A percentile compares a stretch with the other conserved stretches of the same genome.
phyloP scores from a whole-genome alignment of 2,113 vertebrate species.

The Melozone crissalis region DNA sequence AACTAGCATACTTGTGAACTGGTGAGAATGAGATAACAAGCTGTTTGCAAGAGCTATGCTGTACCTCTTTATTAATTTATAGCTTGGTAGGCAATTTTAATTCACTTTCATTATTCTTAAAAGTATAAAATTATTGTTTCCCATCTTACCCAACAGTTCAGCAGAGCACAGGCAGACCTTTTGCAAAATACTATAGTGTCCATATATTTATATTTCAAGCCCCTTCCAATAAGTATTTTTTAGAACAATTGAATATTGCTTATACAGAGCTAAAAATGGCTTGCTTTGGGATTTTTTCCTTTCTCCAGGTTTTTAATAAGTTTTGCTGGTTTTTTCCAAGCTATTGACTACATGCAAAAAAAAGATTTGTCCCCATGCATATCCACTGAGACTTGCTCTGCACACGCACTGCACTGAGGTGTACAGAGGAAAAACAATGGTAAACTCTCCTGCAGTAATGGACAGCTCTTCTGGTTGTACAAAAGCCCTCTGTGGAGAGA shows the following conservation, averaged over 20 bases:
- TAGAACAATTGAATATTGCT: neutral
- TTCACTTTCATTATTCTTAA: conserved; percentile 38
- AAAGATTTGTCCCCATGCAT: neutral
- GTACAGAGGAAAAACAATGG: neutral
- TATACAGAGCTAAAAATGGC: neutral
- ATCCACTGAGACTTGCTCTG: neutral
- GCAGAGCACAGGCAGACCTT: neutral
- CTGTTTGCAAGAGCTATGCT: conserved; percentile 24
- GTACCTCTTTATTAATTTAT: conserved; percentile 52
- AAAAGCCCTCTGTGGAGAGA: neutral
- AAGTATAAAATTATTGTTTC: neutral
- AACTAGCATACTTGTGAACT: conserved; percentile 6
- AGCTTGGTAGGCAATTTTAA: conserved; percentile 54
- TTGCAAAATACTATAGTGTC: neutral
- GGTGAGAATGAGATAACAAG: conserved; percentile 32
- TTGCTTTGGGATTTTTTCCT: neutral
- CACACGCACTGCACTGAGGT: neutral
- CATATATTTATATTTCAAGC: neutral
- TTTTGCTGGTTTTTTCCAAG: neutral
- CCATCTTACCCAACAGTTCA: neutral
- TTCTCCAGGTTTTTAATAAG: neutral
- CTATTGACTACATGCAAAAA: neutral
- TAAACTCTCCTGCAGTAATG: neutral
- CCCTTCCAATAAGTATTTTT: neutral
- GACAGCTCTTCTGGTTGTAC: neutral